These are phyloP conservation scores for Rhagologus leucostigma DNA, from an alignment of 2,113 vertebrate genomes.

Conservation along the genomic window DNA sequence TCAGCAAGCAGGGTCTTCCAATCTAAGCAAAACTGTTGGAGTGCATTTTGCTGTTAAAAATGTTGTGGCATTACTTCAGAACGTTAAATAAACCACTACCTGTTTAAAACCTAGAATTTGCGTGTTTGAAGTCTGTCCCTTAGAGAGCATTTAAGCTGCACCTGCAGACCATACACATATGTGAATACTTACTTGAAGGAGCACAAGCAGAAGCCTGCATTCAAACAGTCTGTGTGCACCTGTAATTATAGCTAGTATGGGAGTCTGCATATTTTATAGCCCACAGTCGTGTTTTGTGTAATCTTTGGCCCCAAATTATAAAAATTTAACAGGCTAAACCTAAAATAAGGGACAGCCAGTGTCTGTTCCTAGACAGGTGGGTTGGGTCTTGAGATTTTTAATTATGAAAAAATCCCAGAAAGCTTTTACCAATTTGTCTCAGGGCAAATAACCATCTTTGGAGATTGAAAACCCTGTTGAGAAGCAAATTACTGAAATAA, in stretches of 20 bases:
- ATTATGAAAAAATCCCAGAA: neutral
- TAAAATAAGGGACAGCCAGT: neutral
- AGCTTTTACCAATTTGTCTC: neutral
- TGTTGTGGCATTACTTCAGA: neutral
- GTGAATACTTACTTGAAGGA: neutral
- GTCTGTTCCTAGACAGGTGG: neutral
- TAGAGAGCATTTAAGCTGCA: neutral
- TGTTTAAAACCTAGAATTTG: neutral
- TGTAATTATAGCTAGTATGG: neutral
- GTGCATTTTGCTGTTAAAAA: neutral
- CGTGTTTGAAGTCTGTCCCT: neutral
- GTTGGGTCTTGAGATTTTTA: neutral
- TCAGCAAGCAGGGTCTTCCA: constrained; percentile 5
- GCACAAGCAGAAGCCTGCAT: neutral
- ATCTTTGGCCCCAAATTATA: neutral
- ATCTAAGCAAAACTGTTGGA: neutral
- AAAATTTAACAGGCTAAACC: neutral
- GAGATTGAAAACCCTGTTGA: neutral
- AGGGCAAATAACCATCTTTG: neutral
- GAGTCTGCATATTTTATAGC: neutral
- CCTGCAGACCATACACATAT: neutral
- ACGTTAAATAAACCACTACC: constrained; percentile 6
- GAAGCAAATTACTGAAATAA: neutral
- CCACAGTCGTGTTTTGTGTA: neutral
- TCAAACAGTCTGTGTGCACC: neutral